Conservation (phyloP, 1,140 invertebrate species). For the Chironomus tepperi region DNA sequence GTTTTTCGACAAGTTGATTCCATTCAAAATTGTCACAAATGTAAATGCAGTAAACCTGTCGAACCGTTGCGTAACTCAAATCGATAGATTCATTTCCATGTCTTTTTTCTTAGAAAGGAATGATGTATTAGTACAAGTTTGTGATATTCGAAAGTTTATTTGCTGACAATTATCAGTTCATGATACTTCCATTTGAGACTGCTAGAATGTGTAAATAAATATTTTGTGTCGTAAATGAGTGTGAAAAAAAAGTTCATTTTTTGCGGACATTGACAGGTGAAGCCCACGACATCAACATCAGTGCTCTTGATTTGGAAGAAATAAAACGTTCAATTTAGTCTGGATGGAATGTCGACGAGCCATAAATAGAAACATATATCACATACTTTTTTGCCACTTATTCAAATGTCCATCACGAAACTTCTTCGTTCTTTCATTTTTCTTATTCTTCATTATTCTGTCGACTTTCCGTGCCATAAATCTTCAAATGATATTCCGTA, state of each 20-base stretch:
- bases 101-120: background rate
- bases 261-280: background rate
- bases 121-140: background rate
- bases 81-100: too few species aligned
- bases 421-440: background rate
- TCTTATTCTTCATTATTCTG: background rate
- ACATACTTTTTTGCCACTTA: background rate
- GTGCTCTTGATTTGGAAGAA: too few species aligned
- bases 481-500: background rate
- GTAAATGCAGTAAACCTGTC: too few species aligned
- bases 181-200: background rate
- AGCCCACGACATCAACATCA: background rate
- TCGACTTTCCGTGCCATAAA: background rate
- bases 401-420: slow-evolving; percentile 12
- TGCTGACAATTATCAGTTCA: background rate
- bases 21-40: too few species aligned
- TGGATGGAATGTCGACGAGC: background rate
- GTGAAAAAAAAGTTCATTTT: background rate
- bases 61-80: too few species aligned
- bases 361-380: slow-evolving; percentile 1
- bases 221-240: too few species aligned
- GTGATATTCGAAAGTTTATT: background rate
- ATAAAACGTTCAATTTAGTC: background rate
- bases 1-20: too few species aligned
- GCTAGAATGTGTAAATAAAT: too few species aligned